Conservation (phyloP, 2,113 vertebrate species). For the Strigops habroptila region DNA sequence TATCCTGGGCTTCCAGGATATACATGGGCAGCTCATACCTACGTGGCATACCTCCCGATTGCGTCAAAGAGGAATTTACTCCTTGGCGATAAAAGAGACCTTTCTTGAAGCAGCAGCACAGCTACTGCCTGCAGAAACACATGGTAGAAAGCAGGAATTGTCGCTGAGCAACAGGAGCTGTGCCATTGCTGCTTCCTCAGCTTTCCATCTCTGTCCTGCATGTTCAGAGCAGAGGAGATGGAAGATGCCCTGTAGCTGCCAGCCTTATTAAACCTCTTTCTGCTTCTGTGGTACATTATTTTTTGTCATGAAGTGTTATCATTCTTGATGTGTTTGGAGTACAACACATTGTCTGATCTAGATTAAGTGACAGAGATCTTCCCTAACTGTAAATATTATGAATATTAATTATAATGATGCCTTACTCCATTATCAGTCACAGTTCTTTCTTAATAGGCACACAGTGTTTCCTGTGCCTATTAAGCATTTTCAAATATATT, state of each 20-base stretch:
- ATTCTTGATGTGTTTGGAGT: neutral
- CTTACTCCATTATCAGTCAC: neutral
- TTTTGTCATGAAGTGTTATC: neutral
- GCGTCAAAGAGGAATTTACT: neutral
- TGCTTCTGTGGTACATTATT: neutral
- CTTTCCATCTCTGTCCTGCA: neutral
- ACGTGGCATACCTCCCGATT: rapidly evolving
- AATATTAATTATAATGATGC: neutral
- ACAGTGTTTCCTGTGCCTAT: neutral
- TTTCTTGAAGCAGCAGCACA: neutral
- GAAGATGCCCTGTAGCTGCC: neutral
- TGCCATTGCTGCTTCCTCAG: neutral
- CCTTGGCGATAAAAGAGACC: neutral
- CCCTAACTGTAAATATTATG: neutral
- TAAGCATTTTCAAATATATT: neutral
- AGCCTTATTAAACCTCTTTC: neutral
- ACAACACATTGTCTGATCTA: rapidly evolving
- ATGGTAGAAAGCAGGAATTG: neutral
- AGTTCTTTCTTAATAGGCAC: neutral
- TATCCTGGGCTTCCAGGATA: neutral
- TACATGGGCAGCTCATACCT: rapidly evolving
- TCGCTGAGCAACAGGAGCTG: neutral
- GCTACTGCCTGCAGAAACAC: neutral
- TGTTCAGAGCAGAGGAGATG: rapidly evolving
- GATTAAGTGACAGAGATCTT: neutral